Evolutionary conservation across 2,113 vertebrate genomes (phyloP).

Genomic region (Ornithorhynchus anatinus): DNA sequence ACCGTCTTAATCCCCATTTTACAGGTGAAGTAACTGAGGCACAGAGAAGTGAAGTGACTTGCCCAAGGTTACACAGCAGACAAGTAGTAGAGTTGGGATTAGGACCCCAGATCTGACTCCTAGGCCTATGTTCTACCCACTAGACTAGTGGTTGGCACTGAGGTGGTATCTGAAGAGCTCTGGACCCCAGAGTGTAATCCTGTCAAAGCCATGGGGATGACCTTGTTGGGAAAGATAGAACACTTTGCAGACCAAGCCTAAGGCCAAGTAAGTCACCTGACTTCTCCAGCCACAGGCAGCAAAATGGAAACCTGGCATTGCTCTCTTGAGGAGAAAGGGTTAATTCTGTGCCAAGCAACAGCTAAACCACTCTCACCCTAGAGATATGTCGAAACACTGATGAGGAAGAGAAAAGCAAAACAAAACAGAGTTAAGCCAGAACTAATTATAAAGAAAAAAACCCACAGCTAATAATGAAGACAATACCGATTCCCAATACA

Average conservation of each 20-base stretch:
- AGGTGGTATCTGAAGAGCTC: neutral
- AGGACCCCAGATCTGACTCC: too few relatives aligned
- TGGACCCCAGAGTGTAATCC: neutral
- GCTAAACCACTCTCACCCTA: neutral
- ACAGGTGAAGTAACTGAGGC: too few relatives aligned
- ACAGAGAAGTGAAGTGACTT: too few relatives aligned
- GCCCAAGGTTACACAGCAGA: too few relatives aligned
- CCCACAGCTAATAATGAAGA: neutral
- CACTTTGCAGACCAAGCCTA: neutral
- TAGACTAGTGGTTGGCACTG: too few relatives aligned
- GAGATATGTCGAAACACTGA: neutral
- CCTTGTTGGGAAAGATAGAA: neutral
- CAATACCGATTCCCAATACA: neutral
- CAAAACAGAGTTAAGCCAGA: neutral
- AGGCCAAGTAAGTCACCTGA: neutral
- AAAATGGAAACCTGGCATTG: neutral
- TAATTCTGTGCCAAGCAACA: neutral
- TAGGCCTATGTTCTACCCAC: too few relatives aligned
- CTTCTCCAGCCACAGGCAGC: neutral
- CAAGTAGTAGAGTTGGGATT: too few relatives aligned
- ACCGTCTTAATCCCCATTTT: too few relatives aligned
- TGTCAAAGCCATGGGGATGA: neutral
- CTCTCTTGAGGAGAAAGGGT: neutral
- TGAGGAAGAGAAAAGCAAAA: neutral
- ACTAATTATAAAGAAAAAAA: neutral